Percentiles rank a stretch among this genome's conserved stretches.
These are phyloP conservation scores for Trypoxylus dichotomus DNA, from an alignment of 1,140 invertebrate genomes.

Conservation along the genomic window DNA sequence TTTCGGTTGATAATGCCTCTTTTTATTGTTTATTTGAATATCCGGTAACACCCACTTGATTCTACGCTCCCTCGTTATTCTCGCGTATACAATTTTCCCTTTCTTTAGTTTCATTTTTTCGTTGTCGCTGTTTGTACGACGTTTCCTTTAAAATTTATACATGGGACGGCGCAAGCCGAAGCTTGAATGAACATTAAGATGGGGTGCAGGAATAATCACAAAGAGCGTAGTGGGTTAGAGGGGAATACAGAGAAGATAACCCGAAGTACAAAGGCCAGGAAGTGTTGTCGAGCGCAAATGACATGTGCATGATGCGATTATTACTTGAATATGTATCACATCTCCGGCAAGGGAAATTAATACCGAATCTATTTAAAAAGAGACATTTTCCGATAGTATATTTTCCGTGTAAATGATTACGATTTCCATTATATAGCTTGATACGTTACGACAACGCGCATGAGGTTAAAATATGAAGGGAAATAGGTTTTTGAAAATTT, in stretches of 20 bases:
- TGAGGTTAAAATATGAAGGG: background rate
- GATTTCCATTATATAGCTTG: slow-evolving; percentile 2
- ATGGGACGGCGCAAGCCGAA: slow-evolving; percentile 4
- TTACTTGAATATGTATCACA: slow-evolving; percentile 29
- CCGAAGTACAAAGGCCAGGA: slow-evolving; percentile 26
- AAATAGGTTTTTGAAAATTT: slow-evolving; percentile 1
- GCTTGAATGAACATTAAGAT: slow-evolving; percentile 26
- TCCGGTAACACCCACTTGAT: slow-evolving; percentile 20
- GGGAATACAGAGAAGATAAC: slow-evolving; percentile 16
- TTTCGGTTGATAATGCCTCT: slow-evolving; percentile 19
- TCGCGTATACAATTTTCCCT: slow-evolving; percentile 13
- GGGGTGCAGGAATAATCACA: slow-evolving; percentile 6
- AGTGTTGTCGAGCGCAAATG: slow-evolving; percentile 27
- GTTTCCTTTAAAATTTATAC: slow-evolving; percentile 26
- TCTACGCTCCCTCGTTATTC: slow-evolving; percentile 14
- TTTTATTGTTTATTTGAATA: slow-evolving; percentile 26
- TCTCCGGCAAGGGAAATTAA: slow-evolving; percentile 29
- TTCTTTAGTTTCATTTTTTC: background rate
- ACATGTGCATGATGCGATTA: slow-evolving; percentile 29
- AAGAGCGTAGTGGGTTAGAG: slow-evolving; percentile 3
- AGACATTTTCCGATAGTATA: slow-evolving; percentile 26
- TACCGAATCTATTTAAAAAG: slow-evolving; percentile 28
- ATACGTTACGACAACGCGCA: background rate
- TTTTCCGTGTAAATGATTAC: slow-evolving; percentile 26
- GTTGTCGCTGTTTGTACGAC: slow-evolving; percentile 15